phyloP scores from a whole-genome alignment of 92 coral and sea anemone genomes.

The Meandrina meandrites region DNA sequence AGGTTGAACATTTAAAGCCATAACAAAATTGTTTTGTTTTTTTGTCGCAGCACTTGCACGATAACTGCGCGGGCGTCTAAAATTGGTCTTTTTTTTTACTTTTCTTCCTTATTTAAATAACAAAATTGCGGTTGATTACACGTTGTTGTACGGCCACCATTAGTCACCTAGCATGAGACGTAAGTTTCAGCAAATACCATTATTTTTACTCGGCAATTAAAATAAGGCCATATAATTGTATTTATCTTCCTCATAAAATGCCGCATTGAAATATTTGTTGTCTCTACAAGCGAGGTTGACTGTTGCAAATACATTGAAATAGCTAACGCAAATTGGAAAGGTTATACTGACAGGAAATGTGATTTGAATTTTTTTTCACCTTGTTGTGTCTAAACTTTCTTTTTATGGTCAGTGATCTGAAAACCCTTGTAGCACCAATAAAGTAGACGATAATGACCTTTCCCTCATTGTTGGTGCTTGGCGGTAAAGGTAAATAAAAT shows the following conservation, averaged over 20 bases:
- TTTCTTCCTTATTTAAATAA: background rate
- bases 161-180: background rate
- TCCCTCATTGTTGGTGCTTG: background rate
- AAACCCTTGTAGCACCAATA: background rate
- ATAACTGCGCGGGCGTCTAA: background rate
- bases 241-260: background rate
- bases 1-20: background rate
- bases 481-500: background rate
- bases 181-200: background rate
- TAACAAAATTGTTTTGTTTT: background rate
- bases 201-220: background rate
- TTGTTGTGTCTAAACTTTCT: background rate
- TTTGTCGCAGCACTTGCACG: background rate
- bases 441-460: background rate
- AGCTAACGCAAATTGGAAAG: background rate
- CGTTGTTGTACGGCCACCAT: background rate
- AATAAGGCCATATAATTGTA: background rate
- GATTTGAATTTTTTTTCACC: background rate
- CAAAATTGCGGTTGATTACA: background rate
- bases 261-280: background rate
- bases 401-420: background rate
- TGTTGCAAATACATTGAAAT: background rate
- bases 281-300: background rate
- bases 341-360: background rate
- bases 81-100: background rate